These are phyloP conservation scores for Triops cancriformis DNA, from an alignment of 1,140 invertebrate species.

Conservation along the genomic window DNA sequence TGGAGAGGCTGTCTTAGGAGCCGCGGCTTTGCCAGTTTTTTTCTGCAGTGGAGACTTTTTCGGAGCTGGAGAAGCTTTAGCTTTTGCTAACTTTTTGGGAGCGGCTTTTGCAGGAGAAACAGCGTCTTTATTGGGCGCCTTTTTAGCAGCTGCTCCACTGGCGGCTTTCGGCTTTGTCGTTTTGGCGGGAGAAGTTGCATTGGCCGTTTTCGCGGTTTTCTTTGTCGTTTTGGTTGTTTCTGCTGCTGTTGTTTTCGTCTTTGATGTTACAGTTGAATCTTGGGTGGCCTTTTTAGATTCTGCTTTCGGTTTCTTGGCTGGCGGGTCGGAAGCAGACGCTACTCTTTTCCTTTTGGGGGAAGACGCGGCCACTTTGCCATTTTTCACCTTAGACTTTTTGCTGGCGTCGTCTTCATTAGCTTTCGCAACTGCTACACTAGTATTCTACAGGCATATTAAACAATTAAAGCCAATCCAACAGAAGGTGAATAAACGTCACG, in stretches of 20 bases:
- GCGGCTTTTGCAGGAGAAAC: background rate
- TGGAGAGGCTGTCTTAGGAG: slow-evolving; percentile 14
- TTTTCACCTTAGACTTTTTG: background rate
- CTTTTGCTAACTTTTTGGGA: background rate
- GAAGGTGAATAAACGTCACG: background rate
- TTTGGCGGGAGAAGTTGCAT: background rate
- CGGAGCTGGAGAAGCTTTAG: background rate
- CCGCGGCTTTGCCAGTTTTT: background rate
- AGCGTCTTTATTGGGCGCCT: background rate
- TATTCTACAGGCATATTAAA: background rate
- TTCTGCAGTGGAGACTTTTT: slow-evolving; percentile 7
- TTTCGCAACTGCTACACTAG: background rate
- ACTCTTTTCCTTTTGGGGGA: background rate
- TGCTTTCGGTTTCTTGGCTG: background rate
- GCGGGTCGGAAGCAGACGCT: background rate
- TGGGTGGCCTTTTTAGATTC: background rate
- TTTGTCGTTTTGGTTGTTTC: slow-evolving; percentile 6
- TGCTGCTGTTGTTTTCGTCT: background rate
- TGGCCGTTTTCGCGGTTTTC: slow-evolving; percentile 1
- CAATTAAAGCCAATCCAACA: background rate
- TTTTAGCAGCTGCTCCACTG: slow-evolving; percentile 17
- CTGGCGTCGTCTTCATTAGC: background rate
- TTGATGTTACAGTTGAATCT: background rate
- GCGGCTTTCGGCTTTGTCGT: slow-evolving; percentile 12
- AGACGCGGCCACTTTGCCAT: background rate